Evolutionary conservation across 2,797 vertebrate genomes (phyloP).

Genomic region (Cirrhinus molitorella): DNA sequence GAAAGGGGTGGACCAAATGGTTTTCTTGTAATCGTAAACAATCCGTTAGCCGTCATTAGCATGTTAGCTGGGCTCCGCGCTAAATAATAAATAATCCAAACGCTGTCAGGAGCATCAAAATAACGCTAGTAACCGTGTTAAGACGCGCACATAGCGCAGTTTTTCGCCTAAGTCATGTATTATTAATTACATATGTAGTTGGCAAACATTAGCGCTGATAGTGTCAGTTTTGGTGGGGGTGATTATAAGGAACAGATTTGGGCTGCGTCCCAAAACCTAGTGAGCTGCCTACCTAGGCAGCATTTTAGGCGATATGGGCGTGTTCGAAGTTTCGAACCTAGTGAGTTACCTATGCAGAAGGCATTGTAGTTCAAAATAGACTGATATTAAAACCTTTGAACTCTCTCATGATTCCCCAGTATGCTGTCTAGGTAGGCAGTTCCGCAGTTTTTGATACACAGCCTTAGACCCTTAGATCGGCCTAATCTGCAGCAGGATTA

Average conservation of each 20-base stretch:
- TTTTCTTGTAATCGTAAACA: conserved; percentile 20
- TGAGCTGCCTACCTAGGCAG: conserved; percentile 3
- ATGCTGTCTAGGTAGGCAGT: background rate
- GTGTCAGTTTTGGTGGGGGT: conserved; percentile 8
- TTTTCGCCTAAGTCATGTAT: background rate
- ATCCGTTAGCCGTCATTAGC: conserved; percentile 8
- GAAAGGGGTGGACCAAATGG: background rate
- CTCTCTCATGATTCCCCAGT: background rate
- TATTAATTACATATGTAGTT: background rate
- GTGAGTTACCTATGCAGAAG: background rate
- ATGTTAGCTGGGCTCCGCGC: conserved; percentile 27
- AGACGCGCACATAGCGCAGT: too few species aligned
- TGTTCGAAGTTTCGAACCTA: background rate
- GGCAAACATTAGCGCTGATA: background rate
- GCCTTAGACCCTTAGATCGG: background rate
- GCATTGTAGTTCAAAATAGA: background rate
- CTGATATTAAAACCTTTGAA: background rate
- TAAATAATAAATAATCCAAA: conserved; percentile 12
- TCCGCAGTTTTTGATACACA: background rate
- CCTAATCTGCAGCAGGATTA: conserved; percentile 7
- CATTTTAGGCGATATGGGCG: conserved; percentile 7
- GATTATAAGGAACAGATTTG: conserved; percentile 36
- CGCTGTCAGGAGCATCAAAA: background rate
- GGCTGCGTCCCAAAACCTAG: background rate
- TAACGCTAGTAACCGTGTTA: background rate